Evolutionary conservation across 2,888 invertebrate species (phyloP).

Genomic region (Capitulum mitella): DNA sequence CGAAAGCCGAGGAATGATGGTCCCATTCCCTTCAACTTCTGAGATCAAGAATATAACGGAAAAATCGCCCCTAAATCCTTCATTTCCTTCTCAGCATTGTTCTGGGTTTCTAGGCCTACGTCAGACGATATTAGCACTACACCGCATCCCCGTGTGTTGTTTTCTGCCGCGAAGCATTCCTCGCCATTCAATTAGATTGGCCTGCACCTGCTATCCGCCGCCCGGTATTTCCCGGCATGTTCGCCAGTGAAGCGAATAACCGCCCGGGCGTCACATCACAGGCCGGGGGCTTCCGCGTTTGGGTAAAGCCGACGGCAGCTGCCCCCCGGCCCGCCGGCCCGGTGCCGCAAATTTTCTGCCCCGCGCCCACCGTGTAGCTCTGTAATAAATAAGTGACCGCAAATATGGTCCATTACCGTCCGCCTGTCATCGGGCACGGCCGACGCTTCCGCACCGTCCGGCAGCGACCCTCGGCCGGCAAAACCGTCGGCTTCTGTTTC

Average conservation of each 20-base stretch:
- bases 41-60: too few relatives aligned
- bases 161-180: too few relatives aligned
- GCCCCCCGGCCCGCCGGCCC: neutral
- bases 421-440: neutral
- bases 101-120: too few relatives aligned
- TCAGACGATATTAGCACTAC: too few relatives aligned
- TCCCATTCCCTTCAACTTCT: too few relatives aligned
- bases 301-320: neutral
- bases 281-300: neutral
- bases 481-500: neutral
- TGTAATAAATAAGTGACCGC: slow-evolving; percentile 2
- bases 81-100: too few relatives aligned
- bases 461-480: neutral
- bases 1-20: too few relatives aligned
- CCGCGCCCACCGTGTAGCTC: neutral
- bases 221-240: neutral
- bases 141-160: too few relatives aligned
- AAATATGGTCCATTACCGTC: neutral
- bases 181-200: too few relatives aligned
- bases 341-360: neutral
- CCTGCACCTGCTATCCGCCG: too few relatives aligned
- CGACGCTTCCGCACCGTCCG: neutral
- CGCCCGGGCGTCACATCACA: neutral
- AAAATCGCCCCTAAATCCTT: too few relatives aligned
- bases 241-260: neutral